These are phyloP conservation scores for Ambastaia sidthimunki DNA, from an alignment of 2,797 vertebrate genomes.

Conservation along the genomic window DNA sequence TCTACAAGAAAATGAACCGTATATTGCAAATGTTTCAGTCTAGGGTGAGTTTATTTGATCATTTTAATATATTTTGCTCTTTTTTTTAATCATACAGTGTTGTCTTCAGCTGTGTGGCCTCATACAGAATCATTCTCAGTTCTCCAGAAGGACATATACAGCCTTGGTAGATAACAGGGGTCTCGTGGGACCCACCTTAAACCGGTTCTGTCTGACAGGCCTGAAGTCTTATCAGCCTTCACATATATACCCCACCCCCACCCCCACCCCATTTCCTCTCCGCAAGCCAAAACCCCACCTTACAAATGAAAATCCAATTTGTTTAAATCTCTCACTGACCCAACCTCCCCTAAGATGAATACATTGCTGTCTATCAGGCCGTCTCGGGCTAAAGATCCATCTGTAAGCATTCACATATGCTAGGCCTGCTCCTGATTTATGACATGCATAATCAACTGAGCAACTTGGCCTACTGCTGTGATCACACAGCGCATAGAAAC, in stretches of 20 bases:
- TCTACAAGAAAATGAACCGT: too few species aligned
- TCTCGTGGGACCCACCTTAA: conserved; percentile 22
- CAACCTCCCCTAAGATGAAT: conserved; percentile 22
- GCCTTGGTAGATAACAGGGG: conserved; percentile 7
- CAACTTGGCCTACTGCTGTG: conserved; percentile 43
- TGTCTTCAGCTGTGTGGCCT: conserved; percentile 18
- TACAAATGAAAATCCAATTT: conserved; percentile 49
- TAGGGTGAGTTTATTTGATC: too few species aligned
- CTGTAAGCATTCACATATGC: conserved; percentile 12
- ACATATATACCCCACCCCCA: conserved; percentile 19
- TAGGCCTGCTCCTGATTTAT: conserved; percentile 39
- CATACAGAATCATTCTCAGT: not conserved
- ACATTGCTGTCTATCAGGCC: conserved; percentile 9
- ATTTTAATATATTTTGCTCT: not conserved
- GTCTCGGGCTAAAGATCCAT: conserved; percentile 22
- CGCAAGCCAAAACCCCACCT: conserved; percentile 26
- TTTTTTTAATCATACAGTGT: not conserved
- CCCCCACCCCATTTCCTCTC: conserved; percentile 33
- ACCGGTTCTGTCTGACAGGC: conserved; percentile 31
- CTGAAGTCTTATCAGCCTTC: conserved; percentile 35
- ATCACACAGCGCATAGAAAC: conserved; percentile 44
- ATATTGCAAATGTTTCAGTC: too few species aligned
- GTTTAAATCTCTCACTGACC: conserved; percentile 35
- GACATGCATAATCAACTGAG: conserved; percentile 42
- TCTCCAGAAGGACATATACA: conserved; percentile 12